Evolutionary conservation across 2,888 invertebrate genomes (phyloP).

Genomic region (Sesia apiformis): DNA sequence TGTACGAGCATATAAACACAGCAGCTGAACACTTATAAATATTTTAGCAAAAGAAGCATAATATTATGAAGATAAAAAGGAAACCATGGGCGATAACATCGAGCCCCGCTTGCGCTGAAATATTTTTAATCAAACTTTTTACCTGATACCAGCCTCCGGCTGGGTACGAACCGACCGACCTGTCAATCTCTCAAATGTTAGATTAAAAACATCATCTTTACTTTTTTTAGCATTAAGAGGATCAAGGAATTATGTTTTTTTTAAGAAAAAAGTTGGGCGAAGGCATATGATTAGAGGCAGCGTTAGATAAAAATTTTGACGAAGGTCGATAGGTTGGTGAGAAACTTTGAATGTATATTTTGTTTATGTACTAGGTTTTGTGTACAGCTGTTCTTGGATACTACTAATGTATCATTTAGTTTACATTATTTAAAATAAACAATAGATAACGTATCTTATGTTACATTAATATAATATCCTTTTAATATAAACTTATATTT

Average conservation of each 20-base stretch:
- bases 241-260: conserved; percentile 62
- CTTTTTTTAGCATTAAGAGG: conserved; percentile 63
- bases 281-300: conserved; percentile 63
- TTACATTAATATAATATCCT: too few relatives aligned
- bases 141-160: conserved; percentile 52
- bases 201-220: conserved; percentile 69
- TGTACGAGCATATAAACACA: too few relatives aligned
- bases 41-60: background rate
- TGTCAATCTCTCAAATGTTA: conserved; percentile 72
- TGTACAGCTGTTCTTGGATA: too few relatives aligned
- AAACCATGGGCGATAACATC: conserved; percentile 32
- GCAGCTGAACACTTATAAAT: background rate
- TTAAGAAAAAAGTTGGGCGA: conserved; percentile 20
- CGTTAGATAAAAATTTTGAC: conserved; percentile 68
- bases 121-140: conserved; percentile 71
- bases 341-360: conserved; percentile 3
- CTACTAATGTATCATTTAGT: too few relatives aligned
- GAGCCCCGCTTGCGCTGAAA: conserved; percentile 45
- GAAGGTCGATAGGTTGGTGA: conserved; percentile 40
- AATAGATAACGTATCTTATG: too few relatives aligned
- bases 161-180: conserved; percentile 57
- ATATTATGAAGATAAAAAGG: conserved; percentile 15
- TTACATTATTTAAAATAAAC: too few relatives aligned
- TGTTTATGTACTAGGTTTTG: conserved; percentile 1
- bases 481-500: too few relatives aligned